Conservation (phyloP, 2,797 vertebrate species). For the Carduelis carduelis region DNA sequence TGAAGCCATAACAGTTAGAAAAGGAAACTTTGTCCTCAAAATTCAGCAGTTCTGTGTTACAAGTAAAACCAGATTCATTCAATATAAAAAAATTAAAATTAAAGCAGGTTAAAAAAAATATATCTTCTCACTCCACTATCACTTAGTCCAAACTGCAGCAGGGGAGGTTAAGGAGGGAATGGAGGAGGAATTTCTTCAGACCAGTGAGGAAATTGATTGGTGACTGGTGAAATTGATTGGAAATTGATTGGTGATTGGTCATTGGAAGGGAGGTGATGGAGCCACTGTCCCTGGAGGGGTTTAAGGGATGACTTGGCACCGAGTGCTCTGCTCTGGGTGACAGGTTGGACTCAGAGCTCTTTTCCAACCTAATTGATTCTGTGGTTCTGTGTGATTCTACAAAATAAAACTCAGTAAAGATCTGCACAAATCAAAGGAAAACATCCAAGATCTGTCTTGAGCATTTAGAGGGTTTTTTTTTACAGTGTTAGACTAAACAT, state of each 20-base stretch:
- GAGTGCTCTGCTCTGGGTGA: not conserved
- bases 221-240: not conserved
- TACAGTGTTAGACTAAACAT: not conserved
- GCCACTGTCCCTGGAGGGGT: no score
- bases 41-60: not conserved
- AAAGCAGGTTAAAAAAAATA: rapidly evolving
- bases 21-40: not conserved
- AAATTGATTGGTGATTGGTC: no score
- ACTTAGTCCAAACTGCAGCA: not conserved
- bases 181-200: not conserved
- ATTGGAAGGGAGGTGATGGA: not conserved
- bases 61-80: not conserved
- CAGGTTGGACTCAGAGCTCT: not conserved
- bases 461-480: not conserved
- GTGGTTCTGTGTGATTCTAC: not conserved
- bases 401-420: not conserved
- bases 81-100: not conserved
- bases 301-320: not conserved
- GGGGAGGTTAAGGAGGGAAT: not conserved
- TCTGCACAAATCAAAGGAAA: not conserved
- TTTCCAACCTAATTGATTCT: not conserved
- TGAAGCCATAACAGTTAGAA: rapidly evolving
- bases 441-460: not conserved
- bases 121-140: rapidly evolving
- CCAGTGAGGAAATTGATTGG: not conserved